Percentiles rank a stretch among this genome's conserved stretches.
These are phyloP conservation scores for Eristalis tenax DNA, from an alignment of 2,888 invertebrate species.

Conservation along the genomic window DNA sequence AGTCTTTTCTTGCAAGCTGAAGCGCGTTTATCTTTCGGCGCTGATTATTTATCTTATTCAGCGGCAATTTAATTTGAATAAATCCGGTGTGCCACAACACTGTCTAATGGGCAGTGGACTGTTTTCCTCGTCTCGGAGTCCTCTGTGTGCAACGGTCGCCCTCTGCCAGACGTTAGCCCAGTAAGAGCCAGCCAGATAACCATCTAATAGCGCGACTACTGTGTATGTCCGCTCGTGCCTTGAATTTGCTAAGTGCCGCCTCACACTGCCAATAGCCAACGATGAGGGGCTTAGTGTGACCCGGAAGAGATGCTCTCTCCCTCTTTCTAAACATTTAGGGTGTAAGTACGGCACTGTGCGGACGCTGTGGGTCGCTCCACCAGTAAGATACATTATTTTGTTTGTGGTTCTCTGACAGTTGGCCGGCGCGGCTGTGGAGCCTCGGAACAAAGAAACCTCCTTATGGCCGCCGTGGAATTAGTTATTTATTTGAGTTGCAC, in stretches of 20 bases:
- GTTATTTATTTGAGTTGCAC: constrained; percentile 61
- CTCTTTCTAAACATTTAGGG: constrained; percentile 7
- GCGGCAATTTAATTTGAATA: constrained; percentile 69
- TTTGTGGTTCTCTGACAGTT: constrained; percentile 48
- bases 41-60: constrained; percentile 58
- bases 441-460: constrained; percentile 53
- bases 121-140: constrained; percentile 13
- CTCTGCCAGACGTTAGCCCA: not conserved
- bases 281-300: constrained; percentile 52
- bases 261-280: constrained; percentile 14
- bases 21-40: constrained; percentile 37
- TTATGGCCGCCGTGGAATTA: constrained; percentile 37
- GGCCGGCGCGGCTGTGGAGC: constrained; percentile 15
- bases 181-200: constrained; percentile 26
- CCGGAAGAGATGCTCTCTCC: constrained; percentile 48
- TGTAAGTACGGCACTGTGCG: not conserved
- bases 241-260: constrained; percentile 51
- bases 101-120: constrained; percentile 44
- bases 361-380: not conserved
- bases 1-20: constrained; percentile 1
- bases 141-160: not conserved
- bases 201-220: constrained; percentile 34
- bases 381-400: constrained; percentile 49
- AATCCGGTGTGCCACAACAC: constrained; percentile 62
- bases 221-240: constrained; percentile 34